Evolutionary conservation across 2,888 invertebrate species (phyloP), one percentile per base, ranked within the genome.

Genomic region (Keiferia lycopersicella): DNA sequence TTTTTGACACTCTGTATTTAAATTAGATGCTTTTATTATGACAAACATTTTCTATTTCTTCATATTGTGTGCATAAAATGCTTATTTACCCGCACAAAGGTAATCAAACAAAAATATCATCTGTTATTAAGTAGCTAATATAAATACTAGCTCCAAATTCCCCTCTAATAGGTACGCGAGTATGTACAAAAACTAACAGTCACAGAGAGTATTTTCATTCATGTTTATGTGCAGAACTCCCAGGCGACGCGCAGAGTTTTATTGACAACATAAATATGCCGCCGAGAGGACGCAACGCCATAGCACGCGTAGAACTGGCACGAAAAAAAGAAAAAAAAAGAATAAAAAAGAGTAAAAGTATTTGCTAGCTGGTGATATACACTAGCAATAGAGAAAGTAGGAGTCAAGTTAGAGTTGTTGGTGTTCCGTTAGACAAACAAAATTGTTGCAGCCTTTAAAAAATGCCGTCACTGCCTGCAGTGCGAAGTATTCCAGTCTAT

Each of bases 191-290:
- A 62, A 57, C 59, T 7, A 18, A 16, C 38, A 39, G 58, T 45
- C 39, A 11, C 61, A 51, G 68, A 58, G 69, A 76, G 84, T 85
- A 84, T 87, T 85, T 83, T 75, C 82, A 87, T 86, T 86, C 83
- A 83, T 81, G 84, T 86, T 83, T 84, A 86, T 79, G 78, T 75
- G 69, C 68, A 73, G 74, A 80, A 80, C 82, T 81, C 82, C 83
- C 74, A 77, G 73, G 81, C 78, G 81, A 77, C 78, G 72, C 56
- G 56, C 34, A 34, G 77, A 79, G 81, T 85, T 88, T 87, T 88
- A 89, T 88, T 82, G 86, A 84, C 87, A 80, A 81, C 83, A 88
- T 90, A 88, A 88, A 88, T 83, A 87, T 81, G 75, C 73, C 71
- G 68, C 66, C 70, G 68, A 69, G 18, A 50, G 30, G 50, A 20